Base-by-base conservation (phyloP, 2,888 invertebrate species). In the Cantharis rufa region DNA sequence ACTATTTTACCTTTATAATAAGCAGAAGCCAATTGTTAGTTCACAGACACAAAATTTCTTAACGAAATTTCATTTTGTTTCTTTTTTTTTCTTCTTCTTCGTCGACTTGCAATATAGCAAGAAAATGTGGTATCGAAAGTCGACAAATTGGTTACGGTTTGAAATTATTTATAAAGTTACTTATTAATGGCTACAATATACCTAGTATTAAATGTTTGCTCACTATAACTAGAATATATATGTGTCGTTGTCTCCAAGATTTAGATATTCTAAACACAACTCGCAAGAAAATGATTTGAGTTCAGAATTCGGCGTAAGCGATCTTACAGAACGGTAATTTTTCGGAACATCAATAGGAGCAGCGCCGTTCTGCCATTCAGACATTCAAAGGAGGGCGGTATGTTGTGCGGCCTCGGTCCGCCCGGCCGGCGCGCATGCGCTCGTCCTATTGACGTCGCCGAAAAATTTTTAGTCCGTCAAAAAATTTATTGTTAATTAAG, bases 181-280 rank as follows among this genome's bases (percentile, higher is more conserved):
- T 69, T 18, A 68, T 76, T 77, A 77, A 77, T 75, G 61, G 74
- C 77, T 77, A 80, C 75, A 75, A 62, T 24, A 72, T 77, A 78
- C 63, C 78, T 78, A 78, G 21, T 74, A 71, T 78, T 78, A 76
- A 78, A 78, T 78, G 78, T 66, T 75, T 76, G 76, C 72, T 62
- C 72, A 70, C 72, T 75, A 70, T 75, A 75, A 71, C 74, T 76
- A 78, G 68, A 16, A 82, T 82, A 84, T 86, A 86, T 85, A 87
- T 84, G 88, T 88, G 88, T 88, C 88, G 88, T 88, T 88, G 88
- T 88, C 88, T 88, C 87, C 83, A 83, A 77, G 78, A 85, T 85
- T 86, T 85, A 83, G 84, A 85, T 83, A 81, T 82, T 82, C 79
- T 81, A 81, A 82, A 84, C 83, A 82, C 83, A 84, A 84, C 82